Base-by-base conservation (phyloP, 2,113 vertebrate genomes). In the Noturus placidus region DNA sequence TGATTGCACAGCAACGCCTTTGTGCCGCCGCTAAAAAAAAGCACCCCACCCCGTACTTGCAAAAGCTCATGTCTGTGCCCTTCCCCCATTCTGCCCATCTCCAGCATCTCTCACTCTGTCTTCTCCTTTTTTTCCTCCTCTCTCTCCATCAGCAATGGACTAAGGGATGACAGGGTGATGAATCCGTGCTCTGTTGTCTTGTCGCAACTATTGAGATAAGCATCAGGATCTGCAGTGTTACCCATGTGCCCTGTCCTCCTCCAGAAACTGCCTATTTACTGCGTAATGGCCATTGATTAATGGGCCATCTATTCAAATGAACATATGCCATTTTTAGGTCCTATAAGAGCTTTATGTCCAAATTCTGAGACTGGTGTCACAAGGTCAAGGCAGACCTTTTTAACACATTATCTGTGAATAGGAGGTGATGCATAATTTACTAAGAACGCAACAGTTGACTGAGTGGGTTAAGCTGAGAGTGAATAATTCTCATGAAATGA, bases 201-300 rank as follows among this genome's bases (percentile, higher is more conserved):
- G 80, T 93, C 93, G 87, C 92, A 95, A 85, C 88, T 86, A 80
- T 33, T 85, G 84, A 59, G 88, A 85, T 87, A 83, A 88, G 86
- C 86, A 72, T 52, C 89, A 76, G 82, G 22, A 25, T 15, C 22
- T 77, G 84, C 81, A 88, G 85, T 8, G 0, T 88, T 61, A 77
- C 57, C 76, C 86, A 84, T 84, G 82, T 65, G 22, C 61, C 54
- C 79, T 30, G 92, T 93, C 86, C 93, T 92, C 92, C 92, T 94
- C 74, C 70, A 93, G 92, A 95, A 95, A 92, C 94, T 92, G 95
- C 92, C 95, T 94, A 94, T 95, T 96, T 95, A 95, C 94, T 88
- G 91, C 91, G 95, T 96, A 96, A 93, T 92, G 95, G 92, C 93
- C 91, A 89, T 93, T 97, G 96, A 97, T 97, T 96, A 95, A 97